Evolutionary conservation across 2,113 vertebrate species (phyloP).

Genomic region (Suncus etruscus): DNA sequence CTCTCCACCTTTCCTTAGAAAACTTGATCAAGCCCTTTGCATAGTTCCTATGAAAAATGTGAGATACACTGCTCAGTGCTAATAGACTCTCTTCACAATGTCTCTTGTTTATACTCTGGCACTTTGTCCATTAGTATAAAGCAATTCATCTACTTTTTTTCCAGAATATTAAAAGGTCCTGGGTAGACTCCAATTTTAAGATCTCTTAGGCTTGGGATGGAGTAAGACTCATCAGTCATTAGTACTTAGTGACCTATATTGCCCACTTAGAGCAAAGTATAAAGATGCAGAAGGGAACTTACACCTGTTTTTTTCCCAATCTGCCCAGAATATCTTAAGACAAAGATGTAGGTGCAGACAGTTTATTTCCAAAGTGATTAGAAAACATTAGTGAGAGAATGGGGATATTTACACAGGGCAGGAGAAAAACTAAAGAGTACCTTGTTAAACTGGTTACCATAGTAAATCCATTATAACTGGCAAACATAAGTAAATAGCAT

Average conservation of each 20-base stretch:
- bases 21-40: conserved; percentile 1
- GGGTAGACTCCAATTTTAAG: neutral
- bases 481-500: neutral
- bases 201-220: neutral
- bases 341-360: neutral
- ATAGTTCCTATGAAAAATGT: neutral
- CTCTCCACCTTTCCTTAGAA: conserved; percentile 34
- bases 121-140: neutral
- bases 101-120: neutral
- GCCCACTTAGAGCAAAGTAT: too few species aligned
- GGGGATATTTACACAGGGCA: neutral
- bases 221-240: neutral
- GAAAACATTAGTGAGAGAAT: neutral
- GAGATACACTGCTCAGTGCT: neutral
- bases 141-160: neutral
- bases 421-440: neutral
- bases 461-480: neutral
- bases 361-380: neutral
- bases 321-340: neutral
- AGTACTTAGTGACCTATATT: neutral
- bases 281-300: neutral
- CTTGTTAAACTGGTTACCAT: neutral
- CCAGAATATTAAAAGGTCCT: neutral
- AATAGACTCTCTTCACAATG: neutral
- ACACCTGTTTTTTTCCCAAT: neutral